Evolutionary conservation across 1,140 invertebrate species (phyloP), one percentile per base, ranked within the genome.

Genomic region (Neotoxoptera formosana): DNA sequence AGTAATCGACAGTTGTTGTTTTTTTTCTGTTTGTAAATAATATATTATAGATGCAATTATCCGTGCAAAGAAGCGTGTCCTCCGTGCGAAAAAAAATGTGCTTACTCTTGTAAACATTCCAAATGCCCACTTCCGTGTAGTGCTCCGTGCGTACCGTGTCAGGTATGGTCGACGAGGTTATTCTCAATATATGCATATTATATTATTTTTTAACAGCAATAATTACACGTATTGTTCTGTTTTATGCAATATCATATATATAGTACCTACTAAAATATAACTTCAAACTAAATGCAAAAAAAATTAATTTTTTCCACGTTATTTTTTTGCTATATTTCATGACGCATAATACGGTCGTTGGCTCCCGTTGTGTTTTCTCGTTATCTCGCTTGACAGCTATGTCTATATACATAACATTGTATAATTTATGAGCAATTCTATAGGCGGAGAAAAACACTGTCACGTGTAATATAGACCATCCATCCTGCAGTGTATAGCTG

Each of bases 41-140:
- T 76, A 20, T 76, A n/a, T n/a, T 41, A n/a, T 34, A 76, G 97
- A 95, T 97, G 97, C 94, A 95, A 95, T 51, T 96, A 96, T 81
- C 96, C 96, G 0, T 97, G 97, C 94, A 95, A 96, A 90, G 94
- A 96, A 91, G 94, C 95, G 41, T 97, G 97, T 94, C 96, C 96
- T 36, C 97, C 97, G 7, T 97, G 97, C 94, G 95, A 95, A 47
- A 95, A 95, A 92, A 94, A 92, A 25, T 97, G 97, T 94, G 94
- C 96, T 93, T 96, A 96, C 88, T 95, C 94, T 87, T 97, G 97
- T 95, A 90, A 94, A 41, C 96, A 96, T 94, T 96, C 95, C 60
- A 95, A 94, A 93, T 97, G 97, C 94, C 94, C 94, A 0, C 95
- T 95, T 51, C 94, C 94, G 47, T 97, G 97, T 95, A 96, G 97